phyloP scores from a whole-genome alignment of 2,797 vertebrate species.

The Danionella dracula region DNA sequence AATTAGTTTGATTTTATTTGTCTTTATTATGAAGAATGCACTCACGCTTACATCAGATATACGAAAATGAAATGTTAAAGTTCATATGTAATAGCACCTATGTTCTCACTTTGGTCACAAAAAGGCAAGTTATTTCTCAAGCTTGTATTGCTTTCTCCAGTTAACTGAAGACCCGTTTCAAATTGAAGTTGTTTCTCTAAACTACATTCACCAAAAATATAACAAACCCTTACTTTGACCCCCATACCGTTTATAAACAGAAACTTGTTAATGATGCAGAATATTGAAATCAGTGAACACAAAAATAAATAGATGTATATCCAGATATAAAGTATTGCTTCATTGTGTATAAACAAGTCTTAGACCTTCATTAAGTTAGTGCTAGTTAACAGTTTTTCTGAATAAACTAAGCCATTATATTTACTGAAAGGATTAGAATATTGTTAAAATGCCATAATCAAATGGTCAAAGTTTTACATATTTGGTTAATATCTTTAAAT shows the following conservation, averaged over 20 bases:
- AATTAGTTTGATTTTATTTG: too few relatives aligned
- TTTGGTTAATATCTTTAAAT: too few relatives aligned
- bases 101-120: too few relatives aligned
- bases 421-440: too few relatives aligned
- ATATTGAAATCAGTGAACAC: background rate
- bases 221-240: background rate
- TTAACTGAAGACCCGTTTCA: background rate
- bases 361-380: background rate
- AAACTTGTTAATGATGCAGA: background rate
- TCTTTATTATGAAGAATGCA: too few relatives aligned
- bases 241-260: background rate
- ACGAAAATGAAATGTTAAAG: background rate
- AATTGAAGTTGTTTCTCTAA: background rate
- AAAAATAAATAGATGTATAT: conserved; percentile 18
- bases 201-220: background rate
- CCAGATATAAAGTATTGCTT: conserved; percentile 16
- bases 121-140: too few relatives aligned
- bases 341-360: background rate
- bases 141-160: background rate
- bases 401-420: too few relatives aligned
- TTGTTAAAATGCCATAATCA: too few relatives aligned
- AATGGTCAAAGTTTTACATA: too few relatives aligned
- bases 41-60: too few relatives aligned
- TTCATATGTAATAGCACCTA: conserved; percentile 5
- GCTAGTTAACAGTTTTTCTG: background rate